Base-by-base conservation (phyloP, 2,113 vertebrate species). In the Chrysochloris asiatica region DNA sequence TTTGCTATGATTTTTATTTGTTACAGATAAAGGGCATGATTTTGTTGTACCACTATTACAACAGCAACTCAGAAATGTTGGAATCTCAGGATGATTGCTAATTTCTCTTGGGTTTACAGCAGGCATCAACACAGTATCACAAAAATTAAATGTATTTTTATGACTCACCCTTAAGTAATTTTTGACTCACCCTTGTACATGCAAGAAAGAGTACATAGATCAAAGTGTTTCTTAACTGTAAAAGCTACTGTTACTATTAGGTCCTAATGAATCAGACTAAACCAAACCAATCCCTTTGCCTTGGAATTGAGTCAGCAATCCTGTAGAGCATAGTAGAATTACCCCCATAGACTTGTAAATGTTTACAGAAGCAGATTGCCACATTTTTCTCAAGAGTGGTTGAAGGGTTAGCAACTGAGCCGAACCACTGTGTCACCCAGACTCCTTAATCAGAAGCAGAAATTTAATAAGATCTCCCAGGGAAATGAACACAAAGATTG, bases 261-360 rank as follows among this genome's bases (percentile, higher is more conserved):
- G 13, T 77, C 4, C 24, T 45, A 38, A 36, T 79, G 47, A 73
- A 45, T 73, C 6, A 4, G 24, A 67, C 6, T 33, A 67, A 33
- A 67, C n/a, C 14, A 36, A 36, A 36, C 65, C 63, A 65, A 33
- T 13, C 63, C 63, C 16, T 6, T 5, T n/a, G n/a, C 4, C 12
- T 3, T 16, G 26, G 17, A 19, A 1, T 36, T 1, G 33, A 19
- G 36, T n/a, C 63, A 1, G 2, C 2, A 16, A 67, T n/a, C 63
- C 63, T n/a, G 30, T n/a, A 67, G 65, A 67, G n/a, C 12, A 63
- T 11, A 12, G 8, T n/a, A n/a, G n/a, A n/a, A n/a, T n/a, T n/a
- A n/a, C n/a, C n/a, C n/a, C n/a, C n/a, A n/a, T n/a, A n/a, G n/a
- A n/a, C n/a, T n/a, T n/a, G n/a, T n/a, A n/a, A n/a, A n/a, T n/a